phyloP scores from a whole-genome alignment of 2,113 vertebrate genomes.

The Micronycteris hirsuta region DNA sequence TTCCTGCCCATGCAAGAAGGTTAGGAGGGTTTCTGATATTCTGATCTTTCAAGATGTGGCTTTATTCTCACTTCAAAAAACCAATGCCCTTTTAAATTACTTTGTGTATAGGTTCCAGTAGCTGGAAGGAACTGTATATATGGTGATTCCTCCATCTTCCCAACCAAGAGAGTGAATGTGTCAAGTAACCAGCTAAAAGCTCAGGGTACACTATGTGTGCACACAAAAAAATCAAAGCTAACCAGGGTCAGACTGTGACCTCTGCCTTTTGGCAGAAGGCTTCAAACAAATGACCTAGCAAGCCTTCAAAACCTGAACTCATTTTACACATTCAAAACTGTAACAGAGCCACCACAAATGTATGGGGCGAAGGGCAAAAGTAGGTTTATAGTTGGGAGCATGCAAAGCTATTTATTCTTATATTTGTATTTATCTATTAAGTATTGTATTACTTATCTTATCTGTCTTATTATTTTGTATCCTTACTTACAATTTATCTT shows the following conservation, averaged over 20 bases:
- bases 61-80: background rate
- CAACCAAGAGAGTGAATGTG: background rate
- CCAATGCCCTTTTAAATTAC: background rate
- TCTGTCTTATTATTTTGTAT: background rate
- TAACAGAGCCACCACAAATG: background rate
- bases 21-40: background rate
- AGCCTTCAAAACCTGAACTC: slow-evolving; percentile 11
- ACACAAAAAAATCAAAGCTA: background rate
- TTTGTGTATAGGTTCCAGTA: background rate
- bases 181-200: background rate
- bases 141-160: background rate
- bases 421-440: background rate
- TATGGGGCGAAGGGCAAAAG: background rate
- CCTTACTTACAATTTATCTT: background rate
- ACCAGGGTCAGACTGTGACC: background rate
- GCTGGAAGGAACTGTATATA: background rate
- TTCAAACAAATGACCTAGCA: background rate
- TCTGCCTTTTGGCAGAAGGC: background rate
- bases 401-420: too few species aligned
- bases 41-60: background rate
- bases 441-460: background rate
- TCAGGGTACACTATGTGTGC: background rate
- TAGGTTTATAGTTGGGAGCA: too few species aligned
- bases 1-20: background rate
- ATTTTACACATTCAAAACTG: slow-evolving; percentile 23